phyloP scores from a whole-genome alignment of 2,888 invertebrate species.

The Hydropsyche betteni region DNA sequence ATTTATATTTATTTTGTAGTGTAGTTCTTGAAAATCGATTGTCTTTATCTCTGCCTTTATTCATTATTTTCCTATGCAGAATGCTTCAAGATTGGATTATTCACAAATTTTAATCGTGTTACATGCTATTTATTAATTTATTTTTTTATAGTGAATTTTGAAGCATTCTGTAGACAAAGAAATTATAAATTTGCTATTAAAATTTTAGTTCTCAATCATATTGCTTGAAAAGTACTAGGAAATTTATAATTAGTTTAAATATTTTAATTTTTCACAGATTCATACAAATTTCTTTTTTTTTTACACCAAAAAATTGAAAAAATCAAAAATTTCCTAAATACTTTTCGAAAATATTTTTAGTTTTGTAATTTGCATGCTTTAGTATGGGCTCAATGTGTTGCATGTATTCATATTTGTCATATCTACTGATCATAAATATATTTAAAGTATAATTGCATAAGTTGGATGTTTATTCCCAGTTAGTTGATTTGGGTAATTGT shows the following conservation, averaged over 20 bases:
- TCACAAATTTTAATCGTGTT: background rate
- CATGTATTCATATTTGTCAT: constrained; percentile 12
- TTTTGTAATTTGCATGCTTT: constrained; percentile 25
- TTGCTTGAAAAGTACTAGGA: constrained; percentile 24
- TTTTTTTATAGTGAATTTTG: constrained; percentile 1
- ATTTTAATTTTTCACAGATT: background rate
- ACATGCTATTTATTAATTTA: background rate
- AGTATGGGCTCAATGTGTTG: constrained; percentile 16
- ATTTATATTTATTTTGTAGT: constrained; percentile 44
- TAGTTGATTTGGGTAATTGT: constrained; percentile 14
- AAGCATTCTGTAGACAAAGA: constrained; percentile 1
- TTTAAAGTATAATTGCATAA: background rate
- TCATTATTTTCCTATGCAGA: constrained; percentile 13
- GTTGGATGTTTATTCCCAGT: constrained; percentile 4
- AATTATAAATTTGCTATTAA: constrained; percentile 4
- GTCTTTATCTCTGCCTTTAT: constrained; percentile 35
- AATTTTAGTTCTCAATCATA: constrained; percentile 9
- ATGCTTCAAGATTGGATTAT: constrained; percentile 10
- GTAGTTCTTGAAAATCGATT: constrained; percentile 52
- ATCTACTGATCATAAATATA: constrained; percentile 1
- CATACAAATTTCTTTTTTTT: constrained; percentile 2
- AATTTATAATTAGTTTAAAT: background rate
- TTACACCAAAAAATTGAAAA: background rate
- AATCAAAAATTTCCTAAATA: background rate
- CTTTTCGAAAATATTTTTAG: constrained; percentile 16